Evolutionary conservation across 1,140 invertebrate species (phyloP).

Genomic region (Ips typographus): DNA sequence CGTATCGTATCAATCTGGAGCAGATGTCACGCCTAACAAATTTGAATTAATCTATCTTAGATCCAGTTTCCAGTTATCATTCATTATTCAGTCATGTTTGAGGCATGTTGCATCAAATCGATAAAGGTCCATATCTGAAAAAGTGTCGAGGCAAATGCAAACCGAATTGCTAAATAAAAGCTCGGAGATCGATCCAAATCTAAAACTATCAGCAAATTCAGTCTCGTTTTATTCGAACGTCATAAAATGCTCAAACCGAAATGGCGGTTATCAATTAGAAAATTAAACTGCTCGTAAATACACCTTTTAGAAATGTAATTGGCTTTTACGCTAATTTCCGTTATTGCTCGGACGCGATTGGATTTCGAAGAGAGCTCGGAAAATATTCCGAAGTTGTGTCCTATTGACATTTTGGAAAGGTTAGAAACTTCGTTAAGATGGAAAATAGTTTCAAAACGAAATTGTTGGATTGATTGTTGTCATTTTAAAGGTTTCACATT

Average conservation of each 20-base stretch:
- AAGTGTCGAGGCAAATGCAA: slow-evolving; percentile 8
- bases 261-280: no score
- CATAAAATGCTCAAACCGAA: no score
- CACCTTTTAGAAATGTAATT: slow-evolving; percentile 13
- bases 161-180: not conserved
- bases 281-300: not conserved
- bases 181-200: no score
- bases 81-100: slow-evolving; percentile 28
- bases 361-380: not conserved
- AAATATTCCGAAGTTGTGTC: not conserved
- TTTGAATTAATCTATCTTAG: slow-evolving; percentile 32
- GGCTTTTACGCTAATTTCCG: slow-evolving; percentile 23
- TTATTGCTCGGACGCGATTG: slow-evolving; percentile 1
- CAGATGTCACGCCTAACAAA: slow-evolving; percentile 30
- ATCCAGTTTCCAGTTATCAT: slow-evolving; percentile 27
- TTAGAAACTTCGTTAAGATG: not conserved
- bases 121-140: slow-evolving; percentile 7
- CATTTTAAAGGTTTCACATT: no score
- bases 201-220: no score
- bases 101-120: slow-evolving; percentile 16
- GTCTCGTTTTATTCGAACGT: no score
- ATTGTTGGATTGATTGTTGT: not conserved
- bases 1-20: slow-evolving; percentile 15
- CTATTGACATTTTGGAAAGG: slow-evolving; percentile 3
- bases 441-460: not conserved